A percentile compares a stretch with the other conserved stretches of the same genome.
phyloP scores from a whole-genome alignment of 2,113 vertebrate species.

The Phylloscopus trochilus region DNA sequence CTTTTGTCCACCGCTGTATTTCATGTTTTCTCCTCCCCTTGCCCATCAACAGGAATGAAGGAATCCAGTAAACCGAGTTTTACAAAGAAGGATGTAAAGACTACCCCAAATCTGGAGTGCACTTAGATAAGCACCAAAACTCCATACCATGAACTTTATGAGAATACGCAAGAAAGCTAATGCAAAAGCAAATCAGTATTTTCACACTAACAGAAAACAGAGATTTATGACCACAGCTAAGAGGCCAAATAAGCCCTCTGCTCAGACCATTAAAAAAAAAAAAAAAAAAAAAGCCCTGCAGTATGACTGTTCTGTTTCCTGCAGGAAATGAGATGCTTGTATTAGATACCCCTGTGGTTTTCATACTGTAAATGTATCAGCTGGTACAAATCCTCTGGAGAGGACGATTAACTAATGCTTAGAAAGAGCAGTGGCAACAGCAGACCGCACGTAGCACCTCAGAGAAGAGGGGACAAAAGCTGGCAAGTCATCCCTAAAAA shows the following conservation, averaged over 20 bases:
- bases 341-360: slow-evolving; percentile 53
- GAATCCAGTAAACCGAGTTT: not conserved
- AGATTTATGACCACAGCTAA: slow-evolving; percentile 21
- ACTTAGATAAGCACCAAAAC: not conserved
- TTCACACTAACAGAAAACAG: not conserved
- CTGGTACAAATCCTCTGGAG: slow-evolving; percentile 49
- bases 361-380: slow-evolving; percentile 44
- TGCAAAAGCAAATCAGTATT: not conserved
- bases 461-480: not conserved
- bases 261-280: not conserved
- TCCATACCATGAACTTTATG: accelerated
- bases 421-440: not conserved
- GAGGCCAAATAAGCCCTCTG: not conserved
- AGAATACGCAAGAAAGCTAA: not conserved
- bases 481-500: not conserved
- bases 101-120: not conserved
- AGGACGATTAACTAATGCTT: slow-evolving; percentile 53
- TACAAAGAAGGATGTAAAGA: not conserved
- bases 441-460: not conserved
- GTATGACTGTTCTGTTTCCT: slow-evolving; percentile 40
- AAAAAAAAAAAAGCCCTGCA: slow-evolving; percentile 4
- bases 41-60: not conserved
- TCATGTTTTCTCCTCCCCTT: not conserved
- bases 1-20: not conserved
- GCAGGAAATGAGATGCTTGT: slow-evolving; percentile 56